Conservation (phyloP, 1,140 invertebrate species). For the Polypedilum pembai region DNA sequence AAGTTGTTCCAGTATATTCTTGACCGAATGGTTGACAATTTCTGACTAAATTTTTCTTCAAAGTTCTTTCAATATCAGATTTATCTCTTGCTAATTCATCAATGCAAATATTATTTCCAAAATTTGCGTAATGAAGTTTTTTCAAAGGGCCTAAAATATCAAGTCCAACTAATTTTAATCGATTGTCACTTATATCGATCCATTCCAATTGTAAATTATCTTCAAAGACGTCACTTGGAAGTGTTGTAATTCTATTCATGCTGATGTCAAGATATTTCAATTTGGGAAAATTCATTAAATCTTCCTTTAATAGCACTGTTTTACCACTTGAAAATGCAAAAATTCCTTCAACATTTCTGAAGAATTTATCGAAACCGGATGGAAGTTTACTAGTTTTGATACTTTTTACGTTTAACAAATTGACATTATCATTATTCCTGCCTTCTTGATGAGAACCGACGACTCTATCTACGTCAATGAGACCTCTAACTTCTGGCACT, state of each 20-base stretch:
- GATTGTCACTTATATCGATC: neutral
- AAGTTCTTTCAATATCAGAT: neutral
- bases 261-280: neutral
- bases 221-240: neutral
- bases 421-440: neutral
- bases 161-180: neutral
- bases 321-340: neutral
- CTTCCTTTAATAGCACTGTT: neutral
- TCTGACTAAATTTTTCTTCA: neutral
- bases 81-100: conserved; percentile 1
- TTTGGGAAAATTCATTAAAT: neutral
- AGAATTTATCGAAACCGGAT: neutral
- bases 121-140: neutral
- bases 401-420: neutral
- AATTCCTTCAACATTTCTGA: neutral
- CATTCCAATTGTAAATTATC: conserved; percentile 5
- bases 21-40: neutral
- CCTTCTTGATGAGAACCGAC: neutral
- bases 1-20: neutral
- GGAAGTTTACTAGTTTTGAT: neutral
- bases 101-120: neutral
- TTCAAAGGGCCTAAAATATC: neutral
- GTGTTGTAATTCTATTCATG: neutral
- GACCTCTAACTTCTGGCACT: neutral
- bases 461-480: neutral